Evolutionary conservation across 2,888 invertebrate genomes (phyloP), one percentile per base, ranked within the genome.

Genomic region (Mesoligia furuncula): DNA sequence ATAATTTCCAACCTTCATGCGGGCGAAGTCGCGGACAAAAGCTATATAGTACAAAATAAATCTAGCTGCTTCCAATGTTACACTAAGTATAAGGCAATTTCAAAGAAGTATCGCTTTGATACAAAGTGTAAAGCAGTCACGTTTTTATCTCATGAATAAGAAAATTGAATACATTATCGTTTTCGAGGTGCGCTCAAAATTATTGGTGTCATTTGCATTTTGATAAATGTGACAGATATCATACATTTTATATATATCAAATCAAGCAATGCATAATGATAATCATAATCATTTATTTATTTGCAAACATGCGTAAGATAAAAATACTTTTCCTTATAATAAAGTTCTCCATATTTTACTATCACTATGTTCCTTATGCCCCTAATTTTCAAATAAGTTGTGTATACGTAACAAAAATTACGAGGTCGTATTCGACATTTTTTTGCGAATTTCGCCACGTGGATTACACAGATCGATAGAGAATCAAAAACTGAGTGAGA

Each of bases 121-220:
- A 75, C 75, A 36, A 45, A 77, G 45, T 72, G 77, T 71, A 84
- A 85, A 82, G 68, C 83, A 85, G 87, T 85, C 90, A 90, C 90
- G 90, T 89, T 73, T 79, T 75, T 79, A 74, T 76, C 88, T 91
- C 87, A 90, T 90, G 91, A 91, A 91, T 91, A 90, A 88, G 84
- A 88, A 90, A 90, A 91, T 90, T 90, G 90, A 89, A 88, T 88
- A 79, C 81, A 86, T 89, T 88, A 90, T 90, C 84, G 87, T 81
- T 87, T 79, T 77, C 81, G 78, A 74, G 70, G 75, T 75, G 45
- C 69, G 68, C 61, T 72, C 73, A 39, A 85, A 82, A 64, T 81
- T 64, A 82, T 82, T 85, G 67, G 31, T 71, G 31, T 68, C 70
- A 80, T 80, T 73, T 24, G 36, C 20, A 3, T 66, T 57, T 54